phyloP scores from a whole-genome alignment of 2,888 invertebrate genomes.

The Acanthoscelides obtectus region DNA sequence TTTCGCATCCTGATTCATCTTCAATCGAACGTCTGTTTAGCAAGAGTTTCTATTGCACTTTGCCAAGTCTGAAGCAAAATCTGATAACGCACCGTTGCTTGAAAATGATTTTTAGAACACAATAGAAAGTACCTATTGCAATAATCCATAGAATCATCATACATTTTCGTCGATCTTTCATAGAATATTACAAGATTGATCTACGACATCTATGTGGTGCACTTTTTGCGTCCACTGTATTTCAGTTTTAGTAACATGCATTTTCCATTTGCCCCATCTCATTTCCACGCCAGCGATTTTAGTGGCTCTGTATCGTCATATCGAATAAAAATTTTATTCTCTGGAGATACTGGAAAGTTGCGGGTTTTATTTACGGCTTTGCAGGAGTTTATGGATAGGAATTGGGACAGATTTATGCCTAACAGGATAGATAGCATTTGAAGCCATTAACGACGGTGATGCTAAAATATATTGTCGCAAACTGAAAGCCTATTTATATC shows the following conservation, averaged over 20 bases:
- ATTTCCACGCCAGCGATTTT: neutral
- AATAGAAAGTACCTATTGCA: too few species aligned
- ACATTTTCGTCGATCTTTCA: neutral
- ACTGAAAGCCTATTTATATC: too few species aligned
- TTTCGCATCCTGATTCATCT: too few species aligned
- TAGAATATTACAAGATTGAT: too few species aligned
- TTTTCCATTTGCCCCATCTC: neutral
- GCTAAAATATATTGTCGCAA: too few species aligned
- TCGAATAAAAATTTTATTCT: neutral
- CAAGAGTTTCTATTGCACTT: too few species aligned
- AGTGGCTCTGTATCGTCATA: neutral
- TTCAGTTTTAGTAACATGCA: neutral
- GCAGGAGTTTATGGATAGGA: neutral
- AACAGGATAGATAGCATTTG: slow-evolving; percentile 21
- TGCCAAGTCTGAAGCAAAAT: too few species aligned
- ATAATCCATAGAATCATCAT: too few species aligned
- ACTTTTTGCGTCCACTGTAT: neutral
- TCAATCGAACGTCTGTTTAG: too few species aligned
- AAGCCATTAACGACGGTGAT: slow-evolving; percentile 5
- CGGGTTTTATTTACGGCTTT: neutral
- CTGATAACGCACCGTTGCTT: too few species aligned
- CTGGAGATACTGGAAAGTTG: neutral
- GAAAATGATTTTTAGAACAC: too few species aligned
- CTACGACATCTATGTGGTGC: slow-evolving; percentile 5
- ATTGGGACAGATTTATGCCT: neutral